These are phyloP conservation scores for Chaetops frenatus DNA, from an alignment of 2,113 vertebrate genomes.

Conservation along the genomic window DNA sequence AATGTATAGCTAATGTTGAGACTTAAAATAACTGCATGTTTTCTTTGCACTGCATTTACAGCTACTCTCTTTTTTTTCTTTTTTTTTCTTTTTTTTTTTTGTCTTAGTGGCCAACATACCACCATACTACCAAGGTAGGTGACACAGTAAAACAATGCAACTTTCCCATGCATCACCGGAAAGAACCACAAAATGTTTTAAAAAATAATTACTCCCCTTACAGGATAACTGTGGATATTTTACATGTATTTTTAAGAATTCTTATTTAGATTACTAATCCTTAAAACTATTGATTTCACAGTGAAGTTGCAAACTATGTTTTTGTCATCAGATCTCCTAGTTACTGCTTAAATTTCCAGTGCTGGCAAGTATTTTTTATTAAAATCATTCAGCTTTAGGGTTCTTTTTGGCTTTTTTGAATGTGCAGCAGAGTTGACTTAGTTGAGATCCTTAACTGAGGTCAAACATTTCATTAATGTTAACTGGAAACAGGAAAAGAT, in stretches of 20 bases:
- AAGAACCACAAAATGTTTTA: neutral
- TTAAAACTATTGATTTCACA: neutral
- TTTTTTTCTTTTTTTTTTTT: neutral
- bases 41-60: neutral
- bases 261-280: neutral
- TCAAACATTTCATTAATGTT: neutral
- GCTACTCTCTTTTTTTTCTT: neutral
- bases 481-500: neutral
- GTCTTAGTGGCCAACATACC: neutral
- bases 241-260: neutral
- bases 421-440: neutral
- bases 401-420: neutral
- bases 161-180: neutral
- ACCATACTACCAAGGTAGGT: neutral
- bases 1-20: neutral
- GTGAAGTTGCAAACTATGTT: neutral
- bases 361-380: neutral
- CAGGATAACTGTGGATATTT: neutral
- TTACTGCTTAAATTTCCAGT: neutral
- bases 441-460: neutral
- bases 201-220: too few species aligned
- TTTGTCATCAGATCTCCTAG: neutral
- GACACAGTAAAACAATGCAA: neutral
- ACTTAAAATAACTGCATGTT: neutral
- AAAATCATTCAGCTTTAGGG: neutral